Evolutionary conservation across 2,888 invertebrate genomes (phyloP).

Genomic region (Habrosyne pyritoides): DNA sequence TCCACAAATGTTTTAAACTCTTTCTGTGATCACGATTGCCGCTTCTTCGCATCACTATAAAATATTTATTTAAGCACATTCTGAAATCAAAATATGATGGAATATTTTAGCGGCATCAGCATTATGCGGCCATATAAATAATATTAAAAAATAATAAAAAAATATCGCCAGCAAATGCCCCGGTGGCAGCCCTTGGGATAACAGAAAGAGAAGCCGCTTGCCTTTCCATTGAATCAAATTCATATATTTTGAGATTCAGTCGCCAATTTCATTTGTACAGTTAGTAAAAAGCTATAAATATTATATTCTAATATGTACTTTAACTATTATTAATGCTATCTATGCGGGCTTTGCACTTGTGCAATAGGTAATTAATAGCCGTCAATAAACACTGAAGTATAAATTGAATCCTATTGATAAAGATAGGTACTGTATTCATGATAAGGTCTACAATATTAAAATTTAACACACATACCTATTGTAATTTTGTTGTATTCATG

Average conservation of each 20-base stretch:
- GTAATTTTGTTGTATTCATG: not conserved
- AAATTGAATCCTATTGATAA: not conserved
- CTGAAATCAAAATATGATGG: slow-evolving; percentile 59
- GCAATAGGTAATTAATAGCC: not conserved
- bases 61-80: slow-evolving; percentile 29
- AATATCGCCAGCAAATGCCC: slow-evolving; percentile 58
- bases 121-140: slow-evolving; percentile 64
- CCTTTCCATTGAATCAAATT: slow-evolving; percentile 84
- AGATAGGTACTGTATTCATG: too few species aligned
- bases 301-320: not conserved
- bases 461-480: slow-evolving; percentile 10
- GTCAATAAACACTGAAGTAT: not conserved
- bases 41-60: slow-evolving; percentile 16
- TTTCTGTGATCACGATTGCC: slow-evolving; percentile 15
- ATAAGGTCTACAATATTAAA: not conserved
- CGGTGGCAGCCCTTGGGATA: slow-evolving; percentile 81
- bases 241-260: slow-evolving; percentile 84
- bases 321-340: not conserved
- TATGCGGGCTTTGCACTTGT: too few species aligned
- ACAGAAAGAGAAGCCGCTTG: slow-evolving; percentile 81
- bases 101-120: slow-evolving; percentile 58
- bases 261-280: slow-evolving; percentile 81
- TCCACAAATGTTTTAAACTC: not conserved
- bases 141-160: slow-evolving; percentile 72
- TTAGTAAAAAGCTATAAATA: slow-evolving; percentile 42